Conservation (phyloP, 1,140 invertebrate species). For the Reticulitermes speratus region DNA sequence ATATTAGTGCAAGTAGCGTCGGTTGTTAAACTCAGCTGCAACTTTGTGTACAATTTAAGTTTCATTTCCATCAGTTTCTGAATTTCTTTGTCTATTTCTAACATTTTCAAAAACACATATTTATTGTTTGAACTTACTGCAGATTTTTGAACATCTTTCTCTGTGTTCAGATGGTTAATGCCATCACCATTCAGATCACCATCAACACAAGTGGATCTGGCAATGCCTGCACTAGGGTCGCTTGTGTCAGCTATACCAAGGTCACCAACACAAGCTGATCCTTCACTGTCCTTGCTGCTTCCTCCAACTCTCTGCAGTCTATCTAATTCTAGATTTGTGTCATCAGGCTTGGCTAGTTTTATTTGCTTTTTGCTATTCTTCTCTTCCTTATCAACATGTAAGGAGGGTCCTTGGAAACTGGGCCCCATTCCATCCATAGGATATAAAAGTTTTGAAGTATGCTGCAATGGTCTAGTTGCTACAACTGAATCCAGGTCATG, state of each 20-base stretch:
- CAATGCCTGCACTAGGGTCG: background rate
- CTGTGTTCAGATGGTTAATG: background rate
- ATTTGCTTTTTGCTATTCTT: background rate
- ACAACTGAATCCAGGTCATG: background rate
- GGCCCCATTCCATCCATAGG: background rate
- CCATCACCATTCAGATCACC: background rate
- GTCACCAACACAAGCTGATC: background rate
- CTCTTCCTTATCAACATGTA: background rate
- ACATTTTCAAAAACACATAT: constrained; percentile 41
- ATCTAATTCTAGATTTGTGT: background rate
- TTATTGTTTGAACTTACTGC: background rate
- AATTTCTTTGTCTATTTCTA: constrained; percentile 49
- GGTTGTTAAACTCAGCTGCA: constrained; percentile 1
- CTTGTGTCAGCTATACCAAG: background rate
- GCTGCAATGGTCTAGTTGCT: background rate
- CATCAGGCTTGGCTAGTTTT: background rate
- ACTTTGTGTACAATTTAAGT: constrained; percentile 43
- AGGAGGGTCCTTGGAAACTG: background rate
- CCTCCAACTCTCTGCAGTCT: background rate
- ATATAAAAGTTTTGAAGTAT: background rate
- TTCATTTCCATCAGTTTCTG: constrained; percentile 48
- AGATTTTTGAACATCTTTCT: background rate
- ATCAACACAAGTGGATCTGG: background rate
- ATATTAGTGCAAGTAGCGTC: background rate
- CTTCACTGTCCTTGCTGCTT: background rate